phyloP scores from a whole-genome alignment of 1,140 invertebrate genomes.

The Pseudomyrmex flavicornis region DNA sequence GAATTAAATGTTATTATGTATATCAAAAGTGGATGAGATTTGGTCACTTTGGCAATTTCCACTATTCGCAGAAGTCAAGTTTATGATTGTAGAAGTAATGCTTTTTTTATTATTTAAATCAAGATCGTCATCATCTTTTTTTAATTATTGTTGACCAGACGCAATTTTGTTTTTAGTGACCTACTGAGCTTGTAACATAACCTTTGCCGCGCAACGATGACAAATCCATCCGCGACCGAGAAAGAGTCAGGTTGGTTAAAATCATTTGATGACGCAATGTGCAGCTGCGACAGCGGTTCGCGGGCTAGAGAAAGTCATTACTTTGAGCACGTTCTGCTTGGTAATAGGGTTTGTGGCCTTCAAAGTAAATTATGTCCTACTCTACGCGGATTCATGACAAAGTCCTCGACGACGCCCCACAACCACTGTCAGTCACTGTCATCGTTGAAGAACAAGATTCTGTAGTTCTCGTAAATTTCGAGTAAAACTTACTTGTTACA shows the following conservation, averaged over 20 bases:
- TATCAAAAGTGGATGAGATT: too few relatives aligned
- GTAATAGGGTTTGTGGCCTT: conserved; percentile 85
- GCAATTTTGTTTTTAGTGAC: conserved; percentile 78
- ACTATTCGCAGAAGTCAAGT: background rate
- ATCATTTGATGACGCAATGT: conserved; percentile 82
- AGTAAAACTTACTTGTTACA: background rate
- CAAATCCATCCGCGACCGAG: conserved; percentile 40
- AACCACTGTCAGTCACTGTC: background rate
- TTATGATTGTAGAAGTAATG: background rate
- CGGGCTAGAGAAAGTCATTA: conserved; percentile 83
- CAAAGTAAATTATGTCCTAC: conserved; percentile 85
- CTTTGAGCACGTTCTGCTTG: conserved; percentile 79
- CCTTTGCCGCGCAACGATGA: conserved; percentile 76
- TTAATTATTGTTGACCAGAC: too few relatives aligned
- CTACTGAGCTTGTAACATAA: conserved; percentile 84
- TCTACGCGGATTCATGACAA: conserved; percentile 39
- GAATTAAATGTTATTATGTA: too few relatives aligned
- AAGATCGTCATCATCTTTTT: conserved; percentile 1
- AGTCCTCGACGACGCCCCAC: background rate
- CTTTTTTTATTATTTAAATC: background rate
- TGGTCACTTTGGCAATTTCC: too few relatives aligned
- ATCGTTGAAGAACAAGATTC: conserved; percentile 17
- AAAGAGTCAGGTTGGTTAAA: conserved; percentile 75
- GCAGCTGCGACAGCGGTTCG: conserved; percentile 67
- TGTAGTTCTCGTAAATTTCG: conserved; percentile 9